Conservation (phyloP, 2,113 vertebrate species). For the Halichoerus grypus region DNA sequence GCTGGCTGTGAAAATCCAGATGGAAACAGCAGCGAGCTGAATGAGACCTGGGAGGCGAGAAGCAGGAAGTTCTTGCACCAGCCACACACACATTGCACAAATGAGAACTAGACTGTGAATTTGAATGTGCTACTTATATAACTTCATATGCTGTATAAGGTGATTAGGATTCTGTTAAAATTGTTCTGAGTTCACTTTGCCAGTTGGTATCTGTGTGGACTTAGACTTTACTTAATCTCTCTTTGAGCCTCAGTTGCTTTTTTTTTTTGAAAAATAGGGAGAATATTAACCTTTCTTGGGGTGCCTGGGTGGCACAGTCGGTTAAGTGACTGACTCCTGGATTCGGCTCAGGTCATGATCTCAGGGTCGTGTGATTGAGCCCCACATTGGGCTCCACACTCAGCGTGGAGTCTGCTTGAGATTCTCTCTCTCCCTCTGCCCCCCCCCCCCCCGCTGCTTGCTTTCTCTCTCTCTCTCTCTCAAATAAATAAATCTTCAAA, state of each 20-base stretch:
- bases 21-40: slow-evolving; percentile 65
- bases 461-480: not conserved
- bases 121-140: slow-evolving; percentile 64
- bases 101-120: slow-evolving; percentile 63
- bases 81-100: slow-evolving; percentile 19
- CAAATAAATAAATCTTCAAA: not conserved
- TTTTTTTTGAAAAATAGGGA: slow-evolving; percentile 55
- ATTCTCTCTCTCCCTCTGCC: not conserved
- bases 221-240: slow-evolving; percentile 52
- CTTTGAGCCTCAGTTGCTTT: slow-evolving; percentile 27
- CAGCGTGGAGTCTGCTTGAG: not conserved
- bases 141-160: slow-evolving; percentile 13
- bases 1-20: slow-evolving; percentile 67
- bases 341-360: not conserved
- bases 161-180: slow-evolving; percentile 59
- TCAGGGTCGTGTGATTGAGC: not conserved
- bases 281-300: slow-evolving; percentile 42
- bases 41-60: slow-evolving; percentile 62
- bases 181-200: slow-evolving; percentile 40
- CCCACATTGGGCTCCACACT: not conserved
- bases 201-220: not conserved
- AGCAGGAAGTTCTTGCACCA: slow-evolving; percentile 58
- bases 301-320: not conserved
- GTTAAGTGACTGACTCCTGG: not conserved
- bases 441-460: not conserved